Base-by-base conservation (phyloP, 1,140 invertebrate genomes). In the Steinernema feltiae region DNA sequence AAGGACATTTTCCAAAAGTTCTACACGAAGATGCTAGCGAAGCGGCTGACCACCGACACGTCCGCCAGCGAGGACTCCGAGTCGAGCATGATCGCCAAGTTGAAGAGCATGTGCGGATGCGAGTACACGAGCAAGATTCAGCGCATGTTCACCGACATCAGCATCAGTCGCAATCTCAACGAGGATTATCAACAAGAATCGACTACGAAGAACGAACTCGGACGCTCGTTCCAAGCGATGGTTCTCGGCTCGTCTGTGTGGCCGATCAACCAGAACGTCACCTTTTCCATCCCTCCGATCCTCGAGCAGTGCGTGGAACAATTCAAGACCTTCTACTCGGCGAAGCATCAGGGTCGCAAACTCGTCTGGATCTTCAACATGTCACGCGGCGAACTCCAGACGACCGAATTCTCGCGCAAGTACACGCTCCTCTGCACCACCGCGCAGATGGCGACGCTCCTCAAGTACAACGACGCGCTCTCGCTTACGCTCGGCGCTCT, bases 1-100 rank as follows among this genome's bases (percentile, higher is more conserved):
- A 99, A 99, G 89, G 97, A 99, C 88, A 95, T 99, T n/a, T 99
- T 98, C 88, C 96, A 98, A 88, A 98, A 97, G 87, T 98, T 98
- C 88, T 99, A 99, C 87, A 95, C 93, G 86, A 99, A 98, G 90
- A 96, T 98, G 94, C 88, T 99, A 75, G 95, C 95, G 1, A 98
- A 98, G 88, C 90, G 97, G 35, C 35, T 41, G 7, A 7, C 18
- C 35, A 7, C 7, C 35, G 94, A 98, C 84, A 94, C 96, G 91
- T 97, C 95, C 30, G 95, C 96, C 17, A 97, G 94, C 84, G 97
- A 99, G 87, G 97, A 99, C 88, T 94, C 95, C 18, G 97, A 99
- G 90, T 94, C 94, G 69, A 96, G 93, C 78, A 98, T 99, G 95
- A 98, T 99, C 88, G 97, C 94, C 78, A 99, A 99, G 90, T 88